Base-by-base conservation (phyloP, 2,888 invertebrate species). In the Eugnorisma glareosa region DNA sequence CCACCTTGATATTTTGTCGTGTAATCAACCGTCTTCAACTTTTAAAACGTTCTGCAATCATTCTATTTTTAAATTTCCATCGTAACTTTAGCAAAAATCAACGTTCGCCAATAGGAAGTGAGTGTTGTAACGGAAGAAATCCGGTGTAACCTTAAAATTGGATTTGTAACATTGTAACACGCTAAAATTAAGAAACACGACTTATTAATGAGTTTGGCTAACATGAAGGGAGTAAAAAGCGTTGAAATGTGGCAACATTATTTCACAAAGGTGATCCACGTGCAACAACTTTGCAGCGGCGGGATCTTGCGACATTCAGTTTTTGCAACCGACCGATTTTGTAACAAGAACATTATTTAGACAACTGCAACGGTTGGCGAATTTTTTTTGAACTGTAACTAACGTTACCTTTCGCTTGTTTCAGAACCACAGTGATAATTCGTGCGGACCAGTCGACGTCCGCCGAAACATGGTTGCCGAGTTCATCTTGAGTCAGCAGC, bases 381-480 rank as follows among this genome's bases (percentile, higher is more conserved):
- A 85, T 89, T 89, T 91, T 88, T 85, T 85, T 45, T 61, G 35
- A 79, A 73, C 82, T 86, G 91, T 92, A 90, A 92, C 90, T 96
- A 90, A 96, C 91, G 92, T 93, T 88, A 91, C 74, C 75, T 93
- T 93, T 89, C 88, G 89, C 87, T 97, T 95, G 95, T 97, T 97
- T 82, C 96, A 97, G 97, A 95, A 93, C 92, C 94, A 95, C 94
- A 91, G 89, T 89, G 95, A 95, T 88, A 95, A 95, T 92, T 93
- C 94, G 94, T 94, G 96, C 97, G 97, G 97, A 93, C 96, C 94
- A 75, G 92, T 92, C 88, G 92, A 92, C 90, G 96, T 96, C 96
- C 97, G 97, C 95, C 98, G 97, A 97, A 98, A 98, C 97, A 98
- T 98, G 98, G 98, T 98, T 96, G 98, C 98, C 95, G 98, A 98